Evolutionary conservation across 2,113 vertebrate genomes (phyloP).

Genomic region (Psophia crepitans): DNA sequence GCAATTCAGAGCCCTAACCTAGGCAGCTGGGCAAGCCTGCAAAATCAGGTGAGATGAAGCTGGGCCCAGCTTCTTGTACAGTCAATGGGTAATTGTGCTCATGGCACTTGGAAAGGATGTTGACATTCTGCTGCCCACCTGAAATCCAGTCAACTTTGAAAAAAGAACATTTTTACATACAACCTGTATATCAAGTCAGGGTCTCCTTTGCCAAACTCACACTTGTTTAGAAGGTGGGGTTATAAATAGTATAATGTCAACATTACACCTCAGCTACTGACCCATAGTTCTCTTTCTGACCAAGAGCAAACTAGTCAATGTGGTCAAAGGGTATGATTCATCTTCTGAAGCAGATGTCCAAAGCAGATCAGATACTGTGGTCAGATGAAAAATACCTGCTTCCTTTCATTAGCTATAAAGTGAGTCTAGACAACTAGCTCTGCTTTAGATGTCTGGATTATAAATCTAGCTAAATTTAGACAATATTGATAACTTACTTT

Average conservation of each 20-base stretch:
- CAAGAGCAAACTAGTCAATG: background rate
- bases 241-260: background rate
- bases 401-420: background rate
- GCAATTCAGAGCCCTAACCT: background rate
- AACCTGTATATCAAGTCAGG: background rate
- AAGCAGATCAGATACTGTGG: background rate
- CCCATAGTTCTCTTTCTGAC: background rate
- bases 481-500: background rate
- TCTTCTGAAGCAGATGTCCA: background rate
- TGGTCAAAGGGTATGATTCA: background rate
- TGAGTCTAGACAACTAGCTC: background rate
- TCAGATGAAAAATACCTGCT: background rate
- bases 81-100: background rate
- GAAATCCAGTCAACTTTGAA: background rate
- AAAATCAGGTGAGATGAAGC: background rate
- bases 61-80: background rate
- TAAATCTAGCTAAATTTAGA: background rate
- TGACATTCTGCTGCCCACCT: background rate
- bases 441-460: background rate
- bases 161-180: background rate
- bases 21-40: background rate
- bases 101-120: background rate
- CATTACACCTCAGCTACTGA: background rate
- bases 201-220: background rate
- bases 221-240: background rate